These are phyloP conservation scores for Ormia ochracea DNA, from an alignment of 2,888 invertebrate species.

Conservation along the genomic window DNA sequence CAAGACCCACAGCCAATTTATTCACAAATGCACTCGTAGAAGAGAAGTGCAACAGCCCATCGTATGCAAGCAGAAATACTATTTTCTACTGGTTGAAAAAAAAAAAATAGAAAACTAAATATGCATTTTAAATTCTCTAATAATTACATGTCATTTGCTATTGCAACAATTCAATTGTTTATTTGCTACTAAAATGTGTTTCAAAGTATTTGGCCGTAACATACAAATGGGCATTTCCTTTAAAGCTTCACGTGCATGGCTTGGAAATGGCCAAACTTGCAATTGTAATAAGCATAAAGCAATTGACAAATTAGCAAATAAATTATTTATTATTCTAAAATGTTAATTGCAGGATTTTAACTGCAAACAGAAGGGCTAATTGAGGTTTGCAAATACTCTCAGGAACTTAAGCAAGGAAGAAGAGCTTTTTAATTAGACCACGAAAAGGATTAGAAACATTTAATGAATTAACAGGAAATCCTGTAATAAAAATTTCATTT, in stretches of 20 bases:
- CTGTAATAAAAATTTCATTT: background rate
- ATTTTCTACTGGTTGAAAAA: background rate
- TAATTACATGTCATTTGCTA: conserved; percentile 54
- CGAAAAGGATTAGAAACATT: background rate
- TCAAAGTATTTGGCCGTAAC: conserved; percentile 32
- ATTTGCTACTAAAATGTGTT: conserved; percentile 33
- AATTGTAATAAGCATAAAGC: conserved; percentile 37
- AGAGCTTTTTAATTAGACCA: background rate
- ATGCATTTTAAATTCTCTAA: conserved; percentile 26
- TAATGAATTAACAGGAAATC: background rate
- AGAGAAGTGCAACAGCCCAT: background rate
- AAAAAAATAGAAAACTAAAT: background rate
- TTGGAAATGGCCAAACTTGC: conserved; percentile 5
- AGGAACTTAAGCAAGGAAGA: background rate
- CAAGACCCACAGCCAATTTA: conserved; percentile 7
- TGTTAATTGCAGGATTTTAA: conserved; percentile 67
- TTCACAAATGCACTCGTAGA: background rate
- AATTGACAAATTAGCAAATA: conserved; percentile 67
- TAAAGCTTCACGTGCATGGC: background rate
- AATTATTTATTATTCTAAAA: conserved; percentile 66
- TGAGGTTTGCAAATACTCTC: background rate
- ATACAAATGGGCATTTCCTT: background rate
- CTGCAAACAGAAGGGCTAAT: conserved; percentile 42
- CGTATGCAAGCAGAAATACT: background rate
- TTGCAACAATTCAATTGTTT: conserved; percentile 61